A percentile compares a stretch with the other conserved stretches of the same genome.
phyloP scores from a whole-genome alignment of 2,888 invertebrate genomes.

The Heliconius sara region DNA sequence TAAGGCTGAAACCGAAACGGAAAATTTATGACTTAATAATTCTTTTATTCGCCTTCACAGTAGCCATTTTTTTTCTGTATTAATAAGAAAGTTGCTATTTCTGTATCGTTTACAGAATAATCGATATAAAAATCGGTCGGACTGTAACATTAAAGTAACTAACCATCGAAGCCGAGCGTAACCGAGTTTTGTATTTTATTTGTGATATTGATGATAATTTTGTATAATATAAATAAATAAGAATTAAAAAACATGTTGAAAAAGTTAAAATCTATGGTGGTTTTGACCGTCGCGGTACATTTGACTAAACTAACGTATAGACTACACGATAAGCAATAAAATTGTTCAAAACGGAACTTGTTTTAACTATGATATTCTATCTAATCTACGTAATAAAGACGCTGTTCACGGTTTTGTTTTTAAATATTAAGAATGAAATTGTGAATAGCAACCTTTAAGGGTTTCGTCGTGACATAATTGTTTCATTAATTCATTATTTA shows the following conservation, averaged over 20 bases:
- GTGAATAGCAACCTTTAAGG: slow-evolving; percentile 8
- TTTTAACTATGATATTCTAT: slow-evolving; percentile 23
- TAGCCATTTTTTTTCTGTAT: neutral
- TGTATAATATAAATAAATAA: slow-evolving; percentile 70
- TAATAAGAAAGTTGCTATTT: neutral
- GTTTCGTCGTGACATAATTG: slow-evolving; percentile 32
- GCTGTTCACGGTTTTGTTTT: slow-evolving; percentile 6
- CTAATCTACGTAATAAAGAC: slow-evolving; percentile 9
- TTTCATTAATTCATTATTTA: slow-evolving; percentile 26
- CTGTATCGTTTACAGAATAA: neutral
- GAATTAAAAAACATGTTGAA: slow-evolving; percentile 78
- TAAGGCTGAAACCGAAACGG: slow-evolving; percentile 20
- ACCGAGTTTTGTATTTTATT: slow-evolving; percentile 63
- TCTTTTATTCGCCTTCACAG: neutral
- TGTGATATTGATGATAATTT: slow-evolving; percentile 82
- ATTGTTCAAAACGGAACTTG: slow-evolving; percentile 25
- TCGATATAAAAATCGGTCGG: neutral
- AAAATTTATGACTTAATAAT: slow-evolving; percentile 2
- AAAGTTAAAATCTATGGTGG: slow-evolving; percentile 74
- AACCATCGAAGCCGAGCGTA: slow-evolving; percentile 24
- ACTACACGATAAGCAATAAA: slow-evolving; percentile 40
- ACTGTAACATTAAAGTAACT: slow-evolving; percentile 3
- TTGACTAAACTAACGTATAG: slow-evolving; percentile 52
- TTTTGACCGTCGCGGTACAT: slow-evolving; percentile 63
- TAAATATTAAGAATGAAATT: neutral